A percentile compares a stretch with the other conserved stretches of the same genome.
These are phyloP conservation scores for Acleris cristana DNA, from an alignment of 2,888 invertebrate species.

Conservation along the genomic window DNA sequence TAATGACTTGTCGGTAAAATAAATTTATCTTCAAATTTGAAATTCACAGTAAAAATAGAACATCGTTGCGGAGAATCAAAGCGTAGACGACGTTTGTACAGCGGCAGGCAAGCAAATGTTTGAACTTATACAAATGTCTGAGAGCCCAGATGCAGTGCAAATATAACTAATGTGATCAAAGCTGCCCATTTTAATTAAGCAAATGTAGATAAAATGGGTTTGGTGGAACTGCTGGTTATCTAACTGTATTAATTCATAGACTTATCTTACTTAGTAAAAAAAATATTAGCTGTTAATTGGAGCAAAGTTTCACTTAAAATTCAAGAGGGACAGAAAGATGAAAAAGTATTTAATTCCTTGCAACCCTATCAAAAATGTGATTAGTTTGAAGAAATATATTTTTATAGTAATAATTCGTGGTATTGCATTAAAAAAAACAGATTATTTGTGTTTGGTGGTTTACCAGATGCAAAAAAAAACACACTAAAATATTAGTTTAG, in stretches of 20 bases:
- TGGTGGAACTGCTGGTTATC: conserved; percentile 2
- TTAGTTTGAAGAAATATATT: too few species aligned
- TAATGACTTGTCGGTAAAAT: conserved; percentile 6
- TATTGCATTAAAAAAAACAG: too few species aligned
- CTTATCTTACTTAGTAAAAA: not conserved
- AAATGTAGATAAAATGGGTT: conserved; percentile 43
- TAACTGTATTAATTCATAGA: not conserved
- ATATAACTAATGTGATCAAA: conserved; percentile 60
- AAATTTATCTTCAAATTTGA: conserved; percentile 8
- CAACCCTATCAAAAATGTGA: too few species aligned
- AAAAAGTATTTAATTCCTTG: too few species aligned
- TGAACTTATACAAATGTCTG: conserved; percentile 67
- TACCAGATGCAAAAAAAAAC: too few species aligned
- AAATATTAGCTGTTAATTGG: too few species aligned
- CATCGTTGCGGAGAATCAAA: conserved; percentile 45
- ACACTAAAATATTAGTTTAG: too few species aligned
- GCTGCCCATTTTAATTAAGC: conserved; percentile 48
- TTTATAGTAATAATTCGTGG: too few species aligned
- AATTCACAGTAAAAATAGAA: conserved; percentile 20
- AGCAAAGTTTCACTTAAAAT: too few species aligned
- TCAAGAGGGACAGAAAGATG: too few species aligned
- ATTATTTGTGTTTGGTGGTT: too few species aligned
- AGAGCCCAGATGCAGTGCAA: conserved; percentile 54
- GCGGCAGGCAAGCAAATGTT: conserved; percentile 70
- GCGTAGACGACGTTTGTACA: conserved; percentile 60